Evolutionary conservation across 2,888 invertebrate species (phyloP).

Genomic region (Heliconius erato): DNA sequence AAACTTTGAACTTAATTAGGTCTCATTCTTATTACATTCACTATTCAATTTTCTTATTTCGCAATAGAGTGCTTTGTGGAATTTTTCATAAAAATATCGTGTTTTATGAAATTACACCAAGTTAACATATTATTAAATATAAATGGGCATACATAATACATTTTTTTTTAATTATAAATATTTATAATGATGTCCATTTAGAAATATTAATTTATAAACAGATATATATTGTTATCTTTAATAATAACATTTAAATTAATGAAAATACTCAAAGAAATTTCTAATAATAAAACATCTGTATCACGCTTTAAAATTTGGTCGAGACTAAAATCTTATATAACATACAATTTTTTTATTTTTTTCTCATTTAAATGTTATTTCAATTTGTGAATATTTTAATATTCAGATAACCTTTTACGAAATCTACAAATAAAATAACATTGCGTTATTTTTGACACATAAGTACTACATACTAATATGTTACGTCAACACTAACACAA

Average conservation of each 20-base stretch:
- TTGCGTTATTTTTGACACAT: not conserved
- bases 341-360: not conserved
- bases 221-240: no score
- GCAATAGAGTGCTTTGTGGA: slow-evolving; percentile 13
- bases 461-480: slow-evolving; percentile 40
- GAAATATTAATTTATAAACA: no score
- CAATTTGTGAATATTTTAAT: not conserved
- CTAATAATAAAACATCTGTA: not conserved
- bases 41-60: slow-evolving; percentile 25
- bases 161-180: not conserved
- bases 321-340: not conserved
- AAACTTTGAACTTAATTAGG: slow-evolving; percentile 27
- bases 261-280: not conserved
- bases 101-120: not conserved
- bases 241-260: no score
- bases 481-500: slow-evolving; percentile 52
- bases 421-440: slow-evolving; percentile 62
- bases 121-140: not conserved
- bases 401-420: not conserved
- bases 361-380: not conserved
- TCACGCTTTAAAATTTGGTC: not conserved
- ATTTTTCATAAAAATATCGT: slow-evolving; percentile 8
- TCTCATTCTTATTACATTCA: slow-evolving; percentile 28
- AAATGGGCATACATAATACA: not conserved
- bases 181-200: no score